Percentiles rank a stretch among this genome's conserved stretches.
Evolutionary conservation across 2,888 invertebrate genomes (phyloP).

Genomic region (Lissocephala sabroskyi): DNA sequence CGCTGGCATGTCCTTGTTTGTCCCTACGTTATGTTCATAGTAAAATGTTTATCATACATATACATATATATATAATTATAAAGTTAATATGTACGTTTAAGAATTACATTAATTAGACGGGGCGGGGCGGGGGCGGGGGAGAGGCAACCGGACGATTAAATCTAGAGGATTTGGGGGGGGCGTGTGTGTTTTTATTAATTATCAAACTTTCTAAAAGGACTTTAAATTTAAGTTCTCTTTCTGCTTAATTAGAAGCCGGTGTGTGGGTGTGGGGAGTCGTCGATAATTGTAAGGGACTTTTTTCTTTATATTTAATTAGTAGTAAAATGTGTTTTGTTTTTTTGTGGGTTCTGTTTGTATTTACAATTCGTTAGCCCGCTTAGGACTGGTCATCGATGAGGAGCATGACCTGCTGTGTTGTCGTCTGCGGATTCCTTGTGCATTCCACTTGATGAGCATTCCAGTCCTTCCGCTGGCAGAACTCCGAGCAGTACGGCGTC

Average conservation of each 20-base stretch:
- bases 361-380: conserved; percentile 69
- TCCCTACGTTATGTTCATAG: conserved; percentile 58
- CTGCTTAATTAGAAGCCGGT: no score
- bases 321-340: conserved; percentile 51
- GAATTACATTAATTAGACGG: conserved; percentile 61
- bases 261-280: conserved; percentile 9
- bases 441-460: conserved; percentile 89
- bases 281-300: no score
- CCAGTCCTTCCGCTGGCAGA: conserved; percentile 94
- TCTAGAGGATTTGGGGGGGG: conserved; percentile 31
- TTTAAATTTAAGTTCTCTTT: no score
- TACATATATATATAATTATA: conserved; percentile 31
- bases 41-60: conserved; percentile 55
- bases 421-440: conserved; percentile 80
- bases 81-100: conserved; percentile 57
- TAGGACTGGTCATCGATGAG: conserved; percentile 83
- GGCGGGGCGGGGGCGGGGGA: no score
- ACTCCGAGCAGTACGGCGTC: conserved; percentile 91
- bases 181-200: conserved; percentile 11
- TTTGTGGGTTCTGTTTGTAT: conserved; percentile 47
- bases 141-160: conserved; percentile 22
- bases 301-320: conserved; percentile 49
- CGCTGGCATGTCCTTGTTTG: conserved; percentile 39
- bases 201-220: conserved; percentile 26
- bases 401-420: conserved; percentile 87